These are phyloP conservation scores for Harpalus rufipes DNA, from an alignment of 2,888 invertebrate genomes.

Conservation along the genomic window DNA sequence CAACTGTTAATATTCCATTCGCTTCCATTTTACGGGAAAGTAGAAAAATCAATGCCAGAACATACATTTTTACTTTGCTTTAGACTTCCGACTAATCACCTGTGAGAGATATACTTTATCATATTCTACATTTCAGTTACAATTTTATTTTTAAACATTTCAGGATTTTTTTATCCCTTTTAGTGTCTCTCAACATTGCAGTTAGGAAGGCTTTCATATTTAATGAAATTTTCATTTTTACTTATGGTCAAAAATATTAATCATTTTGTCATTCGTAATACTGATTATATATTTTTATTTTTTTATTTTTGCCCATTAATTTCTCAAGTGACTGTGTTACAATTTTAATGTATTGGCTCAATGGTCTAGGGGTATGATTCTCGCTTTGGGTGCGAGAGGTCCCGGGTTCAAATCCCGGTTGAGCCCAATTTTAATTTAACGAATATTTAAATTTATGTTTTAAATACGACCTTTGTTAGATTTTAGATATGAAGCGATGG, in stretches of 20 bases:
- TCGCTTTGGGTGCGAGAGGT: slow-evolving; percentile 79
- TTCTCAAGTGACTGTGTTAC: too few relatives aligned
- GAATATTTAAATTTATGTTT: not conserved
- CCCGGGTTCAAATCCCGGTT: slow-evolving; percentile 78
- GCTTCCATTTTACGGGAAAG: not conserved
- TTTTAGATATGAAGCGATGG: not conserved
- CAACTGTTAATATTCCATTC: not conserved
- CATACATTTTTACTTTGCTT: not conserved
- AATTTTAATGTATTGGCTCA: slow-evolving; percentile 73
- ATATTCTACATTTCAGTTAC: not conserved
- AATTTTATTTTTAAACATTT: not conserved
- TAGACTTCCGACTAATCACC: not conserved
- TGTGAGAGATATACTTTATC: not conserved
- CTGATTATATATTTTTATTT: too few relatives aligned
- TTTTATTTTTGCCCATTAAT: too few relatives aligned
- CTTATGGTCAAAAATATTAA: too few relatives aligned
- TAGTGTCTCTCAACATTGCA: too few relatives aligned
- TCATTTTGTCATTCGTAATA: too few relatives aligned
- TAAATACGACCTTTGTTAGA: not conserved
- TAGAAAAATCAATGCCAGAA: not conserved
- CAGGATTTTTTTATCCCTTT: too few relatives aligned
- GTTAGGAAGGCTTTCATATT: too few relatives aligned
- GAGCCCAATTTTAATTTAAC: slow-evolving; percentile 73
- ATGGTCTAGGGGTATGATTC: slow-evolving; percentile 79
- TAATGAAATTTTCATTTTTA: too few relatives aligned